phyloP scores from a whole-genome alignment of 2,888 invertebrate species.

The Eilema griseolum region DNA sequence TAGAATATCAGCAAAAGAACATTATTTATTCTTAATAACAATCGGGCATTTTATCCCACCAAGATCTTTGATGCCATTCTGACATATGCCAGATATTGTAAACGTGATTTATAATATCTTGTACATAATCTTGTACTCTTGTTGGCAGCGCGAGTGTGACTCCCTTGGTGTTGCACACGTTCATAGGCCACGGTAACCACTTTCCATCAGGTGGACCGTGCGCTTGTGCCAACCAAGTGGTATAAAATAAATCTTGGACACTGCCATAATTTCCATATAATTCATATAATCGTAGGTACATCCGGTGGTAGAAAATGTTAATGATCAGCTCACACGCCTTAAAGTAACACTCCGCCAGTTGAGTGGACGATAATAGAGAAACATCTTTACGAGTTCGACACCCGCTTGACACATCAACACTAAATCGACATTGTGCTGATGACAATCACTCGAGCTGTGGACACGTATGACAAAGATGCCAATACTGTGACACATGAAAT shows the following conservation, averaged over 20 bases:
- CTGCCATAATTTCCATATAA: neutral
- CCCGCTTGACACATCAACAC: slow-evolving; percentile 80
- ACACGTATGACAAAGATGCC: slow-evolving; percentile 52
- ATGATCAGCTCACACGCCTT: slow-evolving; percentile 58
- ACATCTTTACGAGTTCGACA: slow-evolving; percentile 80
- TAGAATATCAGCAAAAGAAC: too few species aligned
- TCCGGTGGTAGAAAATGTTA: slow-evolving; percentile 16
- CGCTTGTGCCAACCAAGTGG: too few species aligned
- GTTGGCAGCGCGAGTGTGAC: too few species aligned
- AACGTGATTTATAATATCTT: too few species aligned
- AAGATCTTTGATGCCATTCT: neutral
- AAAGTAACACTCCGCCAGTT: slow-evolving; percentile 66
- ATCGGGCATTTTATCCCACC: too few species aligned
- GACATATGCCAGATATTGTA: too few species aligned
- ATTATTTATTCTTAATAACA: too few species aligned
- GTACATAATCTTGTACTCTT: too few species aligned
- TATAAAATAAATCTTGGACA: neutral
- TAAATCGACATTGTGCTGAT: slow-evolving; percentile 57
- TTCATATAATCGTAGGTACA: neutral
- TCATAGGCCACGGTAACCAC: too few species aligned
- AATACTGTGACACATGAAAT: slow-evolving; percentile 35
- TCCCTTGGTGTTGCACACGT: too few species aligned
- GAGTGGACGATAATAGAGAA: slow-evolving; percentile 79
- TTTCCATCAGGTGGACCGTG: too few species aligned
- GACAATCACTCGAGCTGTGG: slow-evolving; percentile 42